phyloP scores from a whole-genome alignment of 2,113 vertebrate species.

The Agapornis roseicollis region DNA sequence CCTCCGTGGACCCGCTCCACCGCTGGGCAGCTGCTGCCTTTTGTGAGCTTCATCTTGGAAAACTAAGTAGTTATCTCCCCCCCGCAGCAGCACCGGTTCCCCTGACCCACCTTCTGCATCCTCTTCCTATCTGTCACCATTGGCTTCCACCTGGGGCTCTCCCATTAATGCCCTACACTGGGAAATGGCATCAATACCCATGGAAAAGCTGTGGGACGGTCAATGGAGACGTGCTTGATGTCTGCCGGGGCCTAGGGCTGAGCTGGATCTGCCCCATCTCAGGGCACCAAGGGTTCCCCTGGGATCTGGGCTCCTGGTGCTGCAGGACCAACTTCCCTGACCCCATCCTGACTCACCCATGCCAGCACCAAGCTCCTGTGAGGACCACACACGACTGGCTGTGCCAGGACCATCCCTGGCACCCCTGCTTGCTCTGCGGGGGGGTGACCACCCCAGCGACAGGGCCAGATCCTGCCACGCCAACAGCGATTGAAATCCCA shows the following conservation, averaged over 20 bases:
- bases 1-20: not conserved
- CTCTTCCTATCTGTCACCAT: not conserved
- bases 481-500: not conserved
- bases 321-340: not conserved
- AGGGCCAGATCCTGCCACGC: not conserved
- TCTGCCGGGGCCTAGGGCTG: not conserved
- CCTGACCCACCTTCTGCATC: rapidly evolving
- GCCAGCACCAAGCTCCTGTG: not conserved
- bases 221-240: rapidly evolving
- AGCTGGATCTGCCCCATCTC: not conserved
- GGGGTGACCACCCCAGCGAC: not conserved
- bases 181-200: not conserved
- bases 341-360: not conserved
- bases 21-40: conserved; percentile 9
- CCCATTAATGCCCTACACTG: not conserved
- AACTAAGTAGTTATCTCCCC: not conserved
- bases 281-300: not conserved
- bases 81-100: not conserved
- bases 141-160: not conserved
- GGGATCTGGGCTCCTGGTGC: not conserved
- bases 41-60: not conserved
- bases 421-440: conserved; percentile 35
- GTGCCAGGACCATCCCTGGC: not conserved
- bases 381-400: not conserved
- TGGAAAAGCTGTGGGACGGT: not conserved